These are phyloP conservation scores for Neosalanx taihuensis DNA, from an alignment of 2,797 vertebrate genomes.

Conservation along the genomic window DNA sequence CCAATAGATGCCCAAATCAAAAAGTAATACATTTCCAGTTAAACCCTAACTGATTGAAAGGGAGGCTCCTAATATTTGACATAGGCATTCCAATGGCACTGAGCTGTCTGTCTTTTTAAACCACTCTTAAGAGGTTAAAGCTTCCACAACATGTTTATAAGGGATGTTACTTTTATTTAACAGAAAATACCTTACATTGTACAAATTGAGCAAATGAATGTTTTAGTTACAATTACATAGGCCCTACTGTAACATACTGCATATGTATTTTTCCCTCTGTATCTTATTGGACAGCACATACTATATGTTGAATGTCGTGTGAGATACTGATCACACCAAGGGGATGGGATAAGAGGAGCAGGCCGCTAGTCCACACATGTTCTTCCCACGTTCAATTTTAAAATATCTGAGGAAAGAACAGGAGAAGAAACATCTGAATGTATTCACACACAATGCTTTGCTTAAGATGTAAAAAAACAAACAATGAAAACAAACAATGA, in stretches of 20 bases:
- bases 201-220: no score
- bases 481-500: no score
- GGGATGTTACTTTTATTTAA: no score
- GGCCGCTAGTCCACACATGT: conserved; percentile 85
- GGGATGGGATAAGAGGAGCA: conserved; percentile 83
- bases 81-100: no score
- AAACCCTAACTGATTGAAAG: no score
- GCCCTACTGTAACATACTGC: not conserved
- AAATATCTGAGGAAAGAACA: conserved; percentile 76
- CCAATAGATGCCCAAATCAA: not conserved
- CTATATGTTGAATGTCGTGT: not conserved
- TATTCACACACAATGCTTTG: not conserved
- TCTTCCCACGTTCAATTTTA: conserved; percentile 81
- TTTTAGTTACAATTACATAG: not conserved
- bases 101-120: no score
- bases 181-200: no score
- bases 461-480: no score
- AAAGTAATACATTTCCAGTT: not conserved
- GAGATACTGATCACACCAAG: conserved; percentile 58
- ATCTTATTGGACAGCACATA: not conserved
- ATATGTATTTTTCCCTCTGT: not conserved
- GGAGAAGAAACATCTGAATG: not conserved
- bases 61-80: no score
- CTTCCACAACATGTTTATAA: no score
- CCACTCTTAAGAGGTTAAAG: no score